Conservation (phyloP, 23 tunicate species). For the Corella eumyota region DNA sequence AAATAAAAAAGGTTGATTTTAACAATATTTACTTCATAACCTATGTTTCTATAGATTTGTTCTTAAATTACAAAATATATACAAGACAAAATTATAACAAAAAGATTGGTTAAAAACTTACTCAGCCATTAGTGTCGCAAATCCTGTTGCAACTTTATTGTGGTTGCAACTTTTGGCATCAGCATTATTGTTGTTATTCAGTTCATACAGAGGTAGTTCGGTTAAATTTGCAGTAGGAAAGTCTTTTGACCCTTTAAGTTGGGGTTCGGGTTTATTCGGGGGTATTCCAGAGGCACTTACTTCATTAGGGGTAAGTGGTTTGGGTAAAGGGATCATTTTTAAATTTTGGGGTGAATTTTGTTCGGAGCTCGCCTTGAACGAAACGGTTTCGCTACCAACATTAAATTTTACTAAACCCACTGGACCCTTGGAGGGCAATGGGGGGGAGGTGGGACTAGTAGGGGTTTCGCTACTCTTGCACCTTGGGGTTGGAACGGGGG, state of each 20-base stretch:
- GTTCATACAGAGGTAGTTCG: not conserved
- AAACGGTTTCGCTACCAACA: constrained; percentile 4
- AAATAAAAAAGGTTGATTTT: not conserved
- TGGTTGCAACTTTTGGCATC: not conserved
- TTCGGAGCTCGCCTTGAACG: constrained; percentile 1
- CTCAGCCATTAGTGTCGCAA: constrained; percentile 47
- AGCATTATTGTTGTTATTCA: no score
- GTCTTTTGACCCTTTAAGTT: not conserved
- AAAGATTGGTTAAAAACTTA: constrained; percentile 5
- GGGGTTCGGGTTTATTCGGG: not conserved
- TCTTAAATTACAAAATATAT: not conserved
- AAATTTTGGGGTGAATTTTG: not conserved
- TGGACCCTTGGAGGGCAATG: constrained; percentile 9
- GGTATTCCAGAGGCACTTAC: no score
- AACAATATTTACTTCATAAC: not conserved
- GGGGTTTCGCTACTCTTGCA: not conserved
- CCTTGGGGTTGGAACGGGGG: not conserved
- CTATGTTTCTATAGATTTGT: not conserved
- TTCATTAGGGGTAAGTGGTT: no score
- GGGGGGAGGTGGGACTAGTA: constrained; percentile 3
- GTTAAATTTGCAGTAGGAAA: not conserved
- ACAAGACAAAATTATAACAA: not conserved
- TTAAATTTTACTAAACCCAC: constrained; percentile 7
- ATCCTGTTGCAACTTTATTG: constrained; percentile 8
- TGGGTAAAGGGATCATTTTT: not conserved